Evolutionary conservation across 2,888 invertebrate genomes (phyloP).

Genomic region (Trissoscelio sp.): DNA sequence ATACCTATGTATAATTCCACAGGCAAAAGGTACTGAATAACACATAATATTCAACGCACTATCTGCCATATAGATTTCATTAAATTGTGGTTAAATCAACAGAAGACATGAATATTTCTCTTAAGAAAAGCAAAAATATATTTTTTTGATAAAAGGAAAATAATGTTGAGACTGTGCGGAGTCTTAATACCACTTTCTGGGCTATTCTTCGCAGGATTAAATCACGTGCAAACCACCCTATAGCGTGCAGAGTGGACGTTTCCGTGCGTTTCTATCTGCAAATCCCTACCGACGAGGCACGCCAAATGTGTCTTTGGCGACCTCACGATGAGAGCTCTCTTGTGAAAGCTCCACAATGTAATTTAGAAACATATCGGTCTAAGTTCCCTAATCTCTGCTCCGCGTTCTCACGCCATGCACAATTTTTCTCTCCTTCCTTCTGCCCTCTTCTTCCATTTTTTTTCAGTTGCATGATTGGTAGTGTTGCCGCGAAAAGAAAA

Average conservation of each 20-base stretch:
- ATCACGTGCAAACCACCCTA: constrained; percentile 49
- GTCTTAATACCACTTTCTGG: constrained; percentile 15
- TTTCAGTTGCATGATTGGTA: neutral
- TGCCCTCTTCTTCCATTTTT: neutral
- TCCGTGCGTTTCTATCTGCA: constrained; percentile 49
- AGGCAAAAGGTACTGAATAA: too few relatives aligned
- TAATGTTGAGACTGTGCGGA: constrained; percentile 12
- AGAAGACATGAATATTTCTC: neutral
- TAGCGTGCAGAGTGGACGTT: constrained; percentile 56
- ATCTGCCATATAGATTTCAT: too few relatives aligned
- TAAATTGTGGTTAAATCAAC: too few relatives aligned
- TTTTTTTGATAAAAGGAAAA: constrained; percentile 10
- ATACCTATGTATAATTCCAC: too few relatives aligned
- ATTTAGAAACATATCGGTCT: constrained; percentile 32
- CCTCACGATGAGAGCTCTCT: constrained; percentile 46
- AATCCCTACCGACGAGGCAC: constrained; percentile 30
- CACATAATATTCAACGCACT: too few relatives aligned
- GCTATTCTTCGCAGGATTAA: constrained; percentile 43
- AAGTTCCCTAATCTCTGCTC: constrained; percentile 35
- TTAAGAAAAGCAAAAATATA: constrained; percentile 5
- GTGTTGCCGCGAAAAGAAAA: neutral
- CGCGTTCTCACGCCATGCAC: constrained; percentile 52
- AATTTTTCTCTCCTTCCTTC: neutral
- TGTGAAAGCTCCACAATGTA: constrained; percentile 49
- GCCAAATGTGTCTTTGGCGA: constrained; percentile 58